Evolutionary conservation across 2,113 vertebrate genomes (phyloP).

Genomic region (Ciconia maguari): DNA sequence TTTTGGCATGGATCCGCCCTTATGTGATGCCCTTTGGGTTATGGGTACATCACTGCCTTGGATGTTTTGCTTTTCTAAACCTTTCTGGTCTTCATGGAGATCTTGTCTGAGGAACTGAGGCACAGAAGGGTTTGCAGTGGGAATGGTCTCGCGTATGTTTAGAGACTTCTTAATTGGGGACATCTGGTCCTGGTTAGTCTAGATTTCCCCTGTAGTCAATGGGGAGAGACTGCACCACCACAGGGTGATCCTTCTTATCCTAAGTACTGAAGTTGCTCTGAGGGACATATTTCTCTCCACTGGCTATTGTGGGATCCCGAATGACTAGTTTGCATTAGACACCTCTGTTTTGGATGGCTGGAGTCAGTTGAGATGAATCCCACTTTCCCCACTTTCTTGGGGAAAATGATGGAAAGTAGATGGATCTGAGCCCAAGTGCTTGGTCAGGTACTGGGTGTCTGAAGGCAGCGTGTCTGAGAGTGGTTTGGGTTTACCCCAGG

Average conservation of each 20-base stretch:
- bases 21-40: not conserved
- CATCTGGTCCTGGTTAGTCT: not conserved
- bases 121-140: not conserved
- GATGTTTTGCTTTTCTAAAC: not conserved
- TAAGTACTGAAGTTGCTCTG: not conserved
- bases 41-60: not conserved
- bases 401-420: not conserved
- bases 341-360: not conserved
- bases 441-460: not conserved
- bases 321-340: not conserved
- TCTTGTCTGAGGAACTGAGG: not conserved
- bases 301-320: not conserved
- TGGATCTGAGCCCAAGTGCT: not conserved
- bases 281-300: accelerated
- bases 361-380: not conserved
- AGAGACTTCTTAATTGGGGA: not conserved
- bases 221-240: not conserved
- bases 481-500: not conserved
- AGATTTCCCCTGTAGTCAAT: not conserved
- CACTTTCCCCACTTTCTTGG: not conserved
- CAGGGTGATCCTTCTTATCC: not conserved
- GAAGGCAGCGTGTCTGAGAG: not conserved
- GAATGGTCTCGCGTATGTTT: accelerated
- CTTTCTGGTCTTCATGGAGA: not conserved
- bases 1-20: not conserved